Conservation (phyloP, 1,140 invertebrate species). For the Whitmania pigra region DNA sequence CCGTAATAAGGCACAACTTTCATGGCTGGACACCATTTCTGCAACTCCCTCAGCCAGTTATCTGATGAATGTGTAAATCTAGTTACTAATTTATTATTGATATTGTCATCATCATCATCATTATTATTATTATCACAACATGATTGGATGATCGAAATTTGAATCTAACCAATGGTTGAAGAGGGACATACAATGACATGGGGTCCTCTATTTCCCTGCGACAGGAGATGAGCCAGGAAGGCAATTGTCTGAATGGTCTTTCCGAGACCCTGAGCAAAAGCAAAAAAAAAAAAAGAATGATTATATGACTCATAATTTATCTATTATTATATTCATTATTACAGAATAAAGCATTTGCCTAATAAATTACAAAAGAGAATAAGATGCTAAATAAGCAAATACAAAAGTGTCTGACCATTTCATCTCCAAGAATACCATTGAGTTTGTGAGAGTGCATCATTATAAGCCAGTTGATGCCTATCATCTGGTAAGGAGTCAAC, state of each 20-base stretch:
- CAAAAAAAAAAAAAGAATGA: no score
- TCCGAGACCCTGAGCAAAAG: conserved; percentile 55
- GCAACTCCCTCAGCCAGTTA: conserved; percentile 75
- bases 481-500: conserved; percentile 75
- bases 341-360: background rate
- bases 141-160: no score
- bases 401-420: conserved; percentile 51
- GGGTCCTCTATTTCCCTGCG: conserved; percentile 53
- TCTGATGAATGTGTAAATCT: conserved; percentile 45
- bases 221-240: conserved; percentile 74
- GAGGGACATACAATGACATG: conserved; percentile 83
- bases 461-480: conserved; percentile 84
- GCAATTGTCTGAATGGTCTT: conserved; percentile 73
- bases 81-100: no score
- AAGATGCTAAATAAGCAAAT: background rate
- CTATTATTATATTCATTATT: no score
- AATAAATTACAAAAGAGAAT: background rate
- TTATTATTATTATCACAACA: no score
- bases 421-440: conserved; percentile 83
- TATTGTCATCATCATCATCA: no score
- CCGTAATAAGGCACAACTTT: conserved; percentile 73
- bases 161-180: conserved; percentile 57
- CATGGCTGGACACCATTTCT: conserved; percentile 68
- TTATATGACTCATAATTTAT: no score
- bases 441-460: conserved; percentile 75